Evolutionary conservation across 2,113 vertebrate species (phyloP).

Genomic region (Quiscalus mexicanus): DNA sequence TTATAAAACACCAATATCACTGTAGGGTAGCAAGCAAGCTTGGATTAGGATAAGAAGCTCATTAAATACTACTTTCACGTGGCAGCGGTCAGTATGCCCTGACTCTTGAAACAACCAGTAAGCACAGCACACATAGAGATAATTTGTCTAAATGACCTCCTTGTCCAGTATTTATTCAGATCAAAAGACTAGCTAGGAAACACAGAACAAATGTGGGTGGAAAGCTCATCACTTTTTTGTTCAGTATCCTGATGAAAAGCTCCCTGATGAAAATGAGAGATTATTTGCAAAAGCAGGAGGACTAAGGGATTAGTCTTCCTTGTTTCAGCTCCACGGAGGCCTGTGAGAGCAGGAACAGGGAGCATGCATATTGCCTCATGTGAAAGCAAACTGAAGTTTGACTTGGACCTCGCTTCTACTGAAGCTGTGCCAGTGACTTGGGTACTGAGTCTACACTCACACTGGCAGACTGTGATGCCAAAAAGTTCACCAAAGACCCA

Average conservation of each 20-base stretch:
- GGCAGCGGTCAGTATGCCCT: background rate
- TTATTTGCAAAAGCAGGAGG: background rate
- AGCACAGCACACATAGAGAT: background rate
- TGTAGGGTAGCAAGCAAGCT: background rate
- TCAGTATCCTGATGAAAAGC: background rate
- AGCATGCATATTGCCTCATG: background rate
- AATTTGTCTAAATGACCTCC: background rate
- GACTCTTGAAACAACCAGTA: background rate
- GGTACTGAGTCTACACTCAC: background rate
- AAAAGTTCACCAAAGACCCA: background rate
- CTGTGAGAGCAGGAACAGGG: background rate
- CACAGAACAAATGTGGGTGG: background rate
- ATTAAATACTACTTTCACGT: background rate
- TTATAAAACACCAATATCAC: background rate
- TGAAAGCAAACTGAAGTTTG: slow-evolving; percentile 10
- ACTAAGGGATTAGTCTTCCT: background rate
- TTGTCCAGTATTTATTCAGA: background rate
- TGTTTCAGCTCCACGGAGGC: background rate
- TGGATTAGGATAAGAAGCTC: background rate
- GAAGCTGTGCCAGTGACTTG: background rate
- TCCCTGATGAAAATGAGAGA: background rate
- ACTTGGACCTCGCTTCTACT: background rate
- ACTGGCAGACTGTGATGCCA: background rate
- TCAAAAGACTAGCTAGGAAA: background rate
- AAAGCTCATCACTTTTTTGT: fast-evolving